A percentile compares a stretch with the other conserved stretches of the same genome.
These are phyloP conservation scores for Luperina testacea DNA, from an alignment of 2,888 invertebrate genomes.

Conservation along the genomic window DNA sequence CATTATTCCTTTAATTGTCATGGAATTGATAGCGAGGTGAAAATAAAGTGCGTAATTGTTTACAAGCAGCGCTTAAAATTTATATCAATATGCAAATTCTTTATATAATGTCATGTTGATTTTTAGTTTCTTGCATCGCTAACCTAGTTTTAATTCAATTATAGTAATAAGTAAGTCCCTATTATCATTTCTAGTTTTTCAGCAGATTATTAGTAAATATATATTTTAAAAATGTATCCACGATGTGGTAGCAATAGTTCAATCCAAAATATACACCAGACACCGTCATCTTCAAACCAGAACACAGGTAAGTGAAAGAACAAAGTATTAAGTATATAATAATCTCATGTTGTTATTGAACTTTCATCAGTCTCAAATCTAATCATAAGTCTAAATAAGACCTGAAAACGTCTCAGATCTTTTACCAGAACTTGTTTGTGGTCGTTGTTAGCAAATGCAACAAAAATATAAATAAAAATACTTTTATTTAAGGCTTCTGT, in stretches of 20 bases:
- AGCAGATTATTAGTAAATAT: constrained; percentile 16
- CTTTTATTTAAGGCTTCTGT: neutral
- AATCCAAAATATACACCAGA: constrained; percentile 93
- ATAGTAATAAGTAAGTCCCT: constrained; percentile 7
- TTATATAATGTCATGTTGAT: constrained; percentile 55
- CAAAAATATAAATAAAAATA: neutral
- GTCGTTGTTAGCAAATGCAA: neutral
- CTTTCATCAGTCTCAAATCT: constrained; percentile 3
- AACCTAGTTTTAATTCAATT: constrained; percentile 82
- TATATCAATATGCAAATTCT: constrained; percentile 57
- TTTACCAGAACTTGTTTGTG: neutral
- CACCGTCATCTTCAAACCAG: constrained; percentile 94
- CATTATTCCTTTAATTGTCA: constrained; percentile 36
- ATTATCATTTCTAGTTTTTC: constrained; percentile 25
- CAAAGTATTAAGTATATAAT: neutral
- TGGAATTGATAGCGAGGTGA: constrained; percentile 50
- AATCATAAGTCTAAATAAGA: neutral
- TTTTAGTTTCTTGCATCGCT: constrained; percentile 43
- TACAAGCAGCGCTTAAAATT: constrained; percentile 46
- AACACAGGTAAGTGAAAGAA: constrained; percentile 91
- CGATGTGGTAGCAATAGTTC: constrained; percentile 94
- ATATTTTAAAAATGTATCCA: constrained; percentile 89
- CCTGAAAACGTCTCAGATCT: neutral
- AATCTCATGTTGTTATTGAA: neutral
- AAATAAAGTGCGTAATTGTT: constrained; percentile 65